phyloP scores from a whole-genome alignment of 2,797 vertebrate genomes.

The Pipistrellus kuhlii region DNA sequence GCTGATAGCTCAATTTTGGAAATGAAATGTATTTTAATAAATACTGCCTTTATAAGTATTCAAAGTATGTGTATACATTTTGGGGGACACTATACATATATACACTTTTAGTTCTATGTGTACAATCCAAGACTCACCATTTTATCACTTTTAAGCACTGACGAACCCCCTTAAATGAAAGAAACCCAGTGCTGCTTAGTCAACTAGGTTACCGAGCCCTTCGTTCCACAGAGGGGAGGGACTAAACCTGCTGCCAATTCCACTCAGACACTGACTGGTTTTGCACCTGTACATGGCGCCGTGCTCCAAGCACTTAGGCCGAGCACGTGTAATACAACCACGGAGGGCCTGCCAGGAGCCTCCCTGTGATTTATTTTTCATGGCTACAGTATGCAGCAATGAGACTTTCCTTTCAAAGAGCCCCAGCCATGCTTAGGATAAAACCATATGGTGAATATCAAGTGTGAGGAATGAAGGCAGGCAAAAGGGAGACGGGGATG shows the following conservation, averaged over 20 bases:
- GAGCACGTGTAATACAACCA: neutral
- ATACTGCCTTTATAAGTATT: neutral
- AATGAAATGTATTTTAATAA: neutral
- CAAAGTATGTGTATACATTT: neutral
- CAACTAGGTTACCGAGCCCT: neutral
- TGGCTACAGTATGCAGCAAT: neutral
- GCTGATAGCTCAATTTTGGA: neutral
- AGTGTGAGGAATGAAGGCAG: neutral
- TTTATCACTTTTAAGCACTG: constrained; percentile 12
- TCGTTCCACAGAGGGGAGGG: constrained; percentile 5
- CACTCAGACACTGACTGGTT: neutral
- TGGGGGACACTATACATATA: neutral
- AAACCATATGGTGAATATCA: constrained; percentile 54
- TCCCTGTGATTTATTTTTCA: neutral
- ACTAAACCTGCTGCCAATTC: neutral
- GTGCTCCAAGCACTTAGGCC: neutral
- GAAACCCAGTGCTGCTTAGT: neutral
- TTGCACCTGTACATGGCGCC: constrained; percentile 39
- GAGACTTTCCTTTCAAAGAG: constrained; percentile 29
- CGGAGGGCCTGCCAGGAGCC: neutral
- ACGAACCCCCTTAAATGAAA: neutral
- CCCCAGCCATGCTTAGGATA: neutral
- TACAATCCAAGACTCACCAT: neutral
- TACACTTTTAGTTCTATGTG: neutral
- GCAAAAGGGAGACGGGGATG: neutral